phyloP scores from a whole-genome alignment of 2,888 invertebrate genomes.

The Tiphia femorata region DNA sequence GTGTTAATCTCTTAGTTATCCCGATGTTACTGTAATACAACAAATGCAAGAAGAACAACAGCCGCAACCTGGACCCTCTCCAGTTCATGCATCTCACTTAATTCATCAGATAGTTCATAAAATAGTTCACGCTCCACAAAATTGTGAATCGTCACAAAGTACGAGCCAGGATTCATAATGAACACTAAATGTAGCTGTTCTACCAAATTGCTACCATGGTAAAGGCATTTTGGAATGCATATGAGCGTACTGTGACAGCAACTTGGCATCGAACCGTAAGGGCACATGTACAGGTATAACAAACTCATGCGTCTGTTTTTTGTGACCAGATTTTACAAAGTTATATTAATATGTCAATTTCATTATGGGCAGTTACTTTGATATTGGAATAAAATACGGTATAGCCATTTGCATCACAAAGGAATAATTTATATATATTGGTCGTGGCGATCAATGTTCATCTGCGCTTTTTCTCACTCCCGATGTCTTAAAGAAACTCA shows the following conservation, averaged over 20 bases:
- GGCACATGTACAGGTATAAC: conserved; percentile 54
- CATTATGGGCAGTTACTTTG: conserved; percentile 43
- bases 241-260: conserved; percentile 42
- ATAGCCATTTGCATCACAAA: conserved; percentile 53
- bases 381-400: conserved; percentile 36
- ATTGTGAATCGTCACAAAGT: conserved; percentile 58
- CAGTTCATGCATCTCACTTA: conserved; percentile 46
- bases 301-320: conserved; percentile 44
- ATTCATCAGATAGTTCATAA: conserved; percentile 43
- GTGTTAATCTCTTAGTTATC: conserved; percentile 18
- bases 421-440: conserved; percentile 40
- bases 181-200: conserved; percentile 46
- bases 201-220: conserved; percentile 52
- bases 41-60: conserved; percentile 47
- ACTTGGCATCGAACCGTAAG: conserved; percentile 42
- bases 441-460: conserved; percentile 40
- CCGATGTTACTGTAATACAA: conserved; percentile 32
- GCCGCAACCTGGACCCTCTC: conserved; percentile 48
- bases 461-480: background rate
- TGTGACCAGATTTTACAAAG: conserved; percentile 41
- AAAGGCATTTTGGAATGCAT: conserved; percentile 46
- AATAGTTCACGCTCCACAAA: conserved; percentile 55
- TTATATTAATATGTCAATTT: conserved; percentile 39
- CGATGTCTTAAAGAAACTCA: background rate
- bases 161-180: conserved; percentile 66